A percentile compares a stretch with the other conserved stretches of the same genome.
These are phyloP conservation scores for Pseudoatta argentina DNA, from an alignment of 1,140 invertebrate species.

Conservation along the genomic window DNA sequence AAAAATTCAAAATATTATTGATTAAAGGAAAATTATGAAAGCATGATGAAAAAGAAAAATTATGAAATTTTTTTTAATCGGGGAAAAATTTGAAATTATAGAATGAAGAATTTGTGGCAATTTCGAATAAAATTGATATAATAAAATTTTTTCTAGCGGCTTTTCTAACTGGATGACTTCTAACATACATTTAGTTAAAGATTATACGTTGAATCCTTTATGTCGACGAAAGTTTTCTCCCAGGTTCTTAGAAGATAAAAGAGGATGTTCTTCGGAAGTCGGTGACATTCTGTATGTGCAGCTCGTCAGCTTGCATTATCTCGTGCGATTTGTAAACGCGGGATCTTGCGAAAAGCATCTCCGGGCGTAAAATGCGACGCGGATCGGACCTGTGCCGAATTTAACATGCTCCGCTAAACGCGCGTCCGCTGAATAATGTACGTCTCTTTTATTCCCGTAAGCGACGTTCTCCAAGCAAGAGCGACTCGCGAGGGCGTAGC, in stretches of 20 bases:
- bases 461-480: constrained; percentile 2
- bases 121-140: not conserved
- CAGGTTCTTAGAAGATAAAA: not conserved
- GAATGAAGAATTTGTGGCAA: too few relatives aligned
- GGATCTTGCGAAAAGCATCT: constrained; percentile 8
- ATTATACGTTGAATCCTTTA: not conserved
- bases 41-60: too few relatives aligned
- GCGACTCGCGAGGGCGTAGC: constrained; percentile 23
- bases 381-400: constrained; percentile 2
- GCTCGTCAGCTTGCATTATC: constrained; percentile 22
- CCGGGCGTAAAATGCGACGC: constrained; percentile 30
- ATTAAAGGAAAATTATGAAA: too few relatives aligned
- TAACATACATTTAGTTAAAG: not conserved
- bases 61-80: too few relatives aligned
- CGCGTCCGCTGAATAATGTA: constrained; percentile 41
- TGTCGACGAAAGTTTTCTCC: not conserved
- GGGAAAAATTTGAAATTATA: too few relatives aligned
- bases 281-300: not conserved
- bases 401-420: constrained; percentile 44
- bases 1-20: too few relatives aligned
- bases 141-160: not conserved
- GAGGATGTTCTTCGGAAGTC: not conserved
- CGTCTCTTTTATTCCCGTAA: constrained; percentile 34
- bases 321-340: constrained; percentile 22
- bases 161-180: not conserved